These are phyloP conservation scores for Pseudorhombus dupliciocellatus DNA, from an alignment of 2,113 vertebrate species.

Conservation along the genomic window DNA sequence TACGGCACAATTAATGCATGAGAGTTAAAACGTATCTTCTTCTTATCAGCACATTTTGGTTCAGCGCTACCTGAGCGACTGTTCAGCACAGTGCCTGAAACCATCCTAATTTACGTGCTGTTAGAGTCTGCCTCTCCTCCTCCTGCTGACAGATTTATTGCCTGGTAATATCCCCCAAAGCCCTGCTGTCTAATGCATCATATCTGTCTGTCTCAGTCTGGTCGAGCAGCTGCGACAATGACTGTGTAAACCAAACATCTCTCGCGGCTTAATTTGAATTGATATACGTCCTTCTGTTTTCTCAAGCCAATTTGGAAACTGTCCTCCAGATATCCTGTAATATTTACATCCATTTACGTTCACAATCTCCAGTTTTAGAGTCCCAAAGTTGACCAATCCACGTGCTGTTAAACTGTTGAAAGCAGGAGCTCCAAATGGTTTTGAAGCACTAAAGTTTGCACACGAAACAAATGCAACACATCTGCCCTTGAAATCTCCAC, in stretches of 20 bases:
- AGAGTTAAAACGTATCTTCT: neutral
- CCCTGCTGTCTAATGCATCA: neutral
- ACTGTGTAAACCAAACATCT: neutral
- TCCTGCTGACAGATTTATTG: constrained; percentile 12
- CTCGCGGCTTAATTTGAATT: neutral
- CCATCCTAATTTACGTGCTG: neutral
- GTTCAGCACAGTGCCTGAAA: too few species aligned
- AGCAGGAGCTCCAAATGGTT: neutral
- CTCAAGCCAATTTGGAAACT: neutral
- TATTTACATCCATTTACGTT: too few species aligned
- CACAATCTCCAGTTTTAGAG: too few species aligned
- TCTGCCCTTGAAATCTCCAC: constrained; percentile 40
- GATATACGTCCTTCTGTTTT: neutral
- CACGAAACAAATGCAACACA: constrained; percentile 30
- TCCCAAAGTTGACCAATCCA: too few species aligned
- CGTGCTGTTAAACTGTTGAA: too few species aligned
- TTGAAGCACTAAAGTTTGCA: constrained; percentile 14
- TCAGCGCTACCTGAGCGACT: neutral
- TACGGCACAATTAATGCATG: too few species aligned
- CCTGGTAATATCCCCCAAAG: constrained; percentile 12
- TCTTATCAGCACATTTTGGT: neutral
- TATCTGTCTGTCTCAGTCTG: neutral
- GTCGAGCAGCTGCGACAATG: neutral
- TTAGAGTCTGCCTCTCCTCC: neutral
- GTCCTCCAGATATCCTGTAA: too few species aligned